These are phyloP conservation scores for Cervus canadensis DNA, from an alignment of 2,113 vertebrate species.

Conservation along the genomic window DNA sequence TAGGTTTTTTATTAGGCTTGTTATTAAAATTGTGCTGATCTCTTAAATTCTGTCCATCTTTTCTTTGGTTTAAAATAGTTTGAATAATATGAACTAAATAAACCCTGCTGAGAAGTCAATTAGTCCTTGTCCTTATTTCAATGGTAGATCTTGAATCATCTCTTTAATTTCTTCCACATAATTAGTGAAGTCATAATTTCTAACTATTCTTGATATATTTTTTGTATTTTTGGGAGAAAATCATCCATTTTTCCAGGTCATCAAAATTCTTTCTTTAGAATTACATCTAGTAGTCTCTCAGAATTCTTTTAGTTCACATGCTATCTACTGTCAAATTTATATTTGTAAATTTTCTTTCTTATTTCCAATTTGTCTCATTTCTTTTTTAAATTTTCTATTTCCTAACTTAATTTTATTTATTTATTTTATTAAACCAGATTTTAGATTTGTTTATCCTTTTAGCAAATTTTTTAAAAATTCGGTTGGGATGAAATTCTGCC, in stretches of 20 bases:
- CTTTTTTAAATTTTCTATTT: not conserved
- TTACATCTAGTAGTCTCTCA: not conserved
- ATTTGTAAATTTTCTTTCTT: not conserved
- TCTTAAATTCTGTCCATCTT: not conserved
- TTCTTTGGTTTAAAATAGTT: not conserved
- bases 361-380: not conserved
- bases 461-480: not conserved
- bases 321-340: not conserved
- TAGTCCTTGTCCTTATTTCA: not conserved
- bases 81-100: not conserved
- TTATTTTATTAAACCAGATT: not conserved
- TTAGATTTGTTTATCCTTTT: not conserved
- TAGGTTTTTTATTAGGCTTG: not conserved
- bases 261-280: not conserved
- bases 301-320: not conserved
- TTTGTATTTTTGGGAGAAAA: not conserved
- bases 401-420: constrained; percentile 4
- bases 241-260: not conserved
- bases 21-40: not conserved
- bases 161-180: not conserved
- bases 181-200: not conserved
- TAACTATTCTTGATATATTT: not conserved
- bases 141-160: not conserved
- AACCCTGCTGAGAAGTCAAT: not conserved
- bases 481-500: not conserved